Evolutionary conservation across 1,140 invertebrate species (phyloP), one percentile per base, ranked within the genome.

Genomic region (Cherax destructor): DNA sequence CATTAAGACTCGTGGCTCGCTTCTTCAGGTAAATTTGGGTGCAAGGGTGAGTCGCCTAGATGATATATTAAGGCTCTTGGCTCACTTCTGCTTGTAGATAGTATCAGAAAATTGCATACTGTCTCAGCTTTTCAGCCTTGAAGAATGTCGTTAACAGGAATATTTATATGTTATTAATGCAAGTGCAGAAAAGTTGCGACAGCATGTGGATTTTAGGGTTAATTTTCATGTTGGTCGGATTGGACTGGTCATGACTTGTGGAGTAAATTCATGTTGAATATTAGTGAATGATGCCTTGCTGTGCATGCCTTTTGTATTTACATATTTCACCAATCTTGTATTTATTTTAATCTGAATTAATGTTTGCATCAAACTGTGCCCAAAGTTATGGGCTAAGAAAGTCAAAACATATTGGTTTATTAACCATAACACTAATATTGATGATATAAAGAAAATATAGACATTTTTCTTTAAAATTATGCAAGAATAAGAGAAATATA

Each of bases 61-160:
- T 56, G 79, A 7, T 13, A 30, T 56, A 50, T 81, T 88, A 59
- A 83, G 79, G n/a, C 77, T 81, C 30, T 30, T 77, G 85, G 52
- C 72, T 78, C 74, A 21, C 72, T 77, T 78, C 56, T 86, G 56
- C n/a, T n/a, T n/a, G n/a, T n/a, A 30, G 65, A n/a, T 86, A 69
- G 69, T 77, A 56, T 86, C 76, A 30, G 18, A 21, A 74, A 86
- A 81, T 81, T 81, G 50, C 79, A 81, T 56, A 59, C 56, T n/a
- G 56, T 81, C 79, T n/a, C n/a, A n/a, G n/a, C n/a, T n/a, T n/a
- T n/a, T 59, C 79, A 56, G 24, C 56, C 79, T 81, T 81, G 11
- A 18, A 24, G 69, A 13, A 6, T 72, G 69, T 72, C 30, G 69
- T 72, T 72, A 72, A 72, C 21, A 72, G 69, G 24, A 72, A 72